Evolutionary conservation across 1,140 invertebrate genomes (phyloP).

Genomic region (Brachionus manjavacas): DNA sequence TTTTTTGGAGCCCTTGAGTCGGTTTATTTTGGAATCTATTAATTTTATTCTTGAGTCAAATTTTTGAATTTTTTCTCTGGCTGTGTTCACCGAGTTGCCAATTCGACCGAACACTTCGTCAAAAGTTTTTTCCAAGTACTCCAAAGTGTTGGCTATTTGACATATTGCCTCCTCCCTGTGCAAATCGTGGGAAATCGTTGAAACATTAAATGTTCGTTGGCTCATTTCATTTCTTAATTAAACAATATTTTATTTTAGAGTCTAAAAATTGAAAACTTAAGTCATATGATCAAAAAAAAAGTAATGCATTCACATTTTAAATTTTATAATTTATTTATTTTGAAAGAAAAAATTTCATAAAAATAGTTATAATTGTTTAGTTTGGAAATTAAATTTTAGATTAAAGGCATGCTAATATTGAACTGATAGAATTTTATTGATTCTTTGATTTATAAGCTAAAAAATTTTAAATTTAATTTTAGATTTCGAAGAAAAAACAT

Average conservation of each 20-base stretch:
- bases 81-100: background rate
- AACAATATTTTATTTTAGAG: background rate
- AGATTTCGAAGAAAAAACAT: too few species aligned
- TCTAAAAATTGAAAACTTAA: background rate
- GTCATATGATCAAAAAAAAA: background rate
- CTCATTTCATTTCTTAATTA: constrained; percentile 31
- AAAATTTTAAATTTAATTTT: too few species aligned
- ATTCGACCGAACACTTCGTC: constrained; percentile 20
- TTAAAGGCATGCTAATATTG: too few species aligned
- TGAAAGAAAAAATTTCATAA: background rate
- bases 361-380: background rate
- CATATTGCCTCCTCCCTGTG: constrained; percentile 22
- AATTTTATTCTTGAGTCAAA: constrained; percentile 20
- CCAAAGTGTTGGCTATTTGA: constrained; percentile 23
- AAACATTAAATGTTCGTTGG: constrained; percentile 25
- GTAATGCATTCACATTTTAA: background rate
- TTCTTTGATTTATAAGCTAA: background rate
- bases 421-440: background rate
- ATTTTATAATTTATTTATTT: too few species aligned
- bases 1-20: constrained; percentile 33
- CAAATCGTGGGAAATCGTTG: constrained; percentile 32
- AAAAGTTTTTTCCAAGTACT: constrained; percentile 29
- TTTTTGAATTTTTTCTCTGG: constrained; percentile 12
- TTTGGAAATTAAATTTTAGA: background rate
- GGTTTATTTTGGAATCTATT: constrained; percentile 27